These are phyloP conservation scores for Carpatolechia fugitivella DNA, from an alignment of 2,888 invertebrate species.

Conservation along the genomic window DNA sequence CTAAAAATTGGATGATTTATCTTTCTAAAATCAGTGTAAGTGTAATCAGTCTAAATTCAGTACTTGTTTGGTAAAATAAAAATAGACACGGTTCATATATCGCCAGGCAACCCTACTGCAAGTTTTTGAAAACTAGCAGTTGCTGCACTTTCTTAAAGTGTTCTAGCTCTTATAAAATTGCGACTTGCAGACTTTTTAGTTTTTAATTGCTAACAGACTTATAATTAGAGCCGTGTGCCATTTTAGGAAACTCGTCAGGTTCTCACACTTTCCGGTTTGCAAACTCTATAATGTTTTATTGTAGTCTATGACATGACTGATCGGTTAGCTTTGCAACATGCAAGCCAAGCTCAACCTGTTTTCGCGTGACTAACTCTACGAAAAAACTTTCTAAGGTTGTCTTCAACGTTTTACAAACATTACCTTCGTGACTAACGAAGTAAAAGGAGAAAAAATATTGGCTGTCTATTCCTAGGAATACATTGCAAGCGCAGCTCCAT, in stretches of 20 bases:
- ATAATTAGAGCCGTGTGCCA: neutral
- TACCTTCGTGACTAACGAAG: conserved; percentile 13
- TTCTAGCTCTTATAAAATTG: conserved; percentile 8
- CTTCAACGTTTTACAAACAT: conserved; percentile 7
- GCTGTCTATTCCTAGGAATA: conserved; percentile 12
- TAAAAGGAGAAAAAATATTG: conserved; percentile 10
- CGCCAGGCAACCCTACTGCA: conserved; percentile 3
- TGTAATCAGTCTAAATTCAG: too few relatives aligned
- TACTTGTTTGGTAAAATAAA: too few relatives aligned
- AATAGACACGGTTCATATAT: too few relatives aligned
- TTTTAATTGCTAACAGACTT: conserved; percentile 3
- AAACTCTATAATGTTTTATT: conserved; percentile 10
- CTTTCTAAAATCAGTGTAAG: conserved; percentile 1
- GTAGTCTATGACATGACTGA: conserved; percentile 9
- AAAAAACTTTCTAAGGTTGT: conserved; percentile 18
- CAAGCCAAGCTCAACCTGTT: conserved; percentile 13
- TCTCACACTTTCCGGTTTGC: conserved; percentile 9
- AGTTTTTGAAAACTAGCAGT: conserved; percentile 3
- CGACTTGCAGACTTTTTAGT: neutral
- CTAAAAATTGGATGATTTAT: neutral
- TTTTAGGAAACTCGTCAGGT: neutral
- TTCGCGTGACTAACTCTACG: conserved; percentile 13
- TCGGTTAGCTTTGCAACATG: conserved; percentile 5
- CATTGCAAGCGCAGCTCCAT: conserved; percentile 7
- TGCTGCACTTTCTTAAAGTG: conserved; percentile 13